Evolutionary conservation across 2,113 vertebrate species (phyloP).

Genomic region (Myodes glareolus): DNA sequence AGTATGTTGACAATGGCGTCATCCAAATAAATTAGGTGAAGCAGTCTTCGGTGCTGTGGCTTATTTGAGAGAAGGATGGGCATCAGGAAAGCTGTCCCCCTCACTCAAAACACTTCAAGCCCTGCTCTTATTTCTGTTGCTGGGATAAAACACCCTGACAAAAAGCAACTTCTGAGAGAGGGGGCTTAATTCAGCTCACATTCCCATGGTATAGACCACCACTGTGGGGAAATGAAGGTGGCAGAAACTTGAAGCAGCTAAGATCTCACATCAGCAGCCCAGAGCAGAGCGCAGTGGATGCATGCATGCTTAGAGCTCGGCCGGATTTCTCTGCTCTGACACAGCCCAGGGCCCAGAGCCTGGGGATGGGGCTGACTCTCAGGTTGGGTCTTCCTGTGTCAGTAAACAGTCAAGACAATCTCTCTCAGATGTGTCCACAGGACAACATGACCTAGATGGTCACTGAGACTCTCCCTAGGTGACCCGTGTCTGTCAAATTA

Average conservation of each 20-base stretch:
- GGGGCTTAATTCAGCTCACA: too few species aligned
- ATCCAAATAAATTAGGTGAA: background rate
- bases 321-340: background rate
- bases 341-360: background rate
- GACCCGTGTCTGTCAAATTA: background rate
- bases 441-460: background rate
- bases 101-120: background rate
- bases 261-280: too few species aligned
- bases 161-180: too few species aligned
- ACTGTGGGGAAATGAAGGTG: too few species aligned
- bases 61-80: background rate
- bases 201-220: too few species aligned
- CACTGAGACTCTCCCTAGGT: background rate
- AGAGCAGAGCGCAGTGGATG: too few species aligned
- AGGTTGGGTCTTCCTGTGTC: background rate
- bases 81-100: background rate
- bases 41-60: background rate
- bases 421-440: background rate
- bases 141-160: background rate
- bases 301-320: too few species aligned
- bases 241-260: too few species aligned
- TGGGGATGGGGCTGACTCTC: background rate
- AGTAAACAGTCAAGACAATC: background rate
- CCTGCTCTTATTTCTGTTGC: background rate
- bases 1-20: background rate